Conservation (phyloP, 2,888 invertebrate species). For the Dioctria rufipes region DNA sequence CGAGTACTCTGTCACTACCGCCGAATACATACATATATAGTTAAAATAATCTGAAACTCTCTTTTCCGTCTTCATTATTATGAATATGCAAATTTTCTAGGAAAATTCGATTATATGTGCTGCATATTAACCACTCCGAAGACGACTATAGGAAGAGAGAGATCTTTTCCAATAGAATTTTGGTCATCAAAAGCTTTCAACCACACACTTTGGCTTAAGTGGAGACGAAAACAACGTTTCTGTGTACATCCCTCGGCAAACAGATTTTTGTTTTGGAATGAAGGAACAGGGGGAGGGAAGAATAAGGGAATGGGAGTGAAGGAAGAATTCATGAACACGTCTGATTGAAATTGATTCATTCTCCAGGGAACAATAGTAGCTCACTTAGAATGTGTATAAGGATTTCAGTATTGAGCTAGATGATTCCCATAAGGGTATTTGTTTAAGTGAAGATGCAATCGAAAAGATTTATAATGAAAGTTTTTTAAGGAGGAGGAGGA, state of each 20-base stretch:
- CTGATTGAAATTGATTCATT: constrained; percentile 50
- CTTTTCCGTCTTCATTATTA: constrained; percentile 32
- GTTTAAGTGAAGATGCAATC: background rate
- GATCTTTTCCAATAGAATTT: constrained; percentile 49
- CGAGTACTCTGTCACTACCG: constrained; percentile 24
- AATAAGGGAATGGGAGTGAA: too few species aligned
- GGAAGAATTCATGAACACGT: constrained; percentile 46
- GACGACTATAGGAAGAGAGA: constrained; percentile 4
- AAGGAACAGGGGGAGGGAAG: background rate
- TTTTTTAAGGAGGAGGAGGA: background rate
- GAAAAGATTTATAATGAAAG: background rate
- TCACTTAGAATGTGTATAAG: constrained; percentile 27
- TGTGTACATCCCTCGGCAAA: constrained; percentile 3
- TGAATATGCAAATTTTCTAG: constrained; percentile 52
- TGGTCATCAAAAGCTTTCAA: constrained; percentile 51
- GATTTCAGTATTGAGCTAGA: background rate
- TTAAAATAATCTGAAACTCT: constrained; percentile 44
- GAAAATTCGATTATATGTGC: constrained; percentile 52
- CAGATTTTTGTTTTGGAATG: constrained; percentile 30
- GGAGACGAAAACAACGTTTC: constrained; percentile 34
- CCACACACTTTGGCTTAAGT: constrained; percentile 48
- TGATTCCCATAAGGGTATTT: background rate
- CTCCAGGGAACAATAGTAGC: constrained; percentile 39
- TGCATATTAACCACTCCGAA: constrained; percentile 48
- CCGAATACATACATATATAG: background rate